A percentile compares a stretch with the other conserved stretches of the same genome.
These are phyloP conservation scores for Steatocranus sp. DNA, from an alignment of 2,797 vertebrate genomes.

Conservation along the genomic window DNA sequence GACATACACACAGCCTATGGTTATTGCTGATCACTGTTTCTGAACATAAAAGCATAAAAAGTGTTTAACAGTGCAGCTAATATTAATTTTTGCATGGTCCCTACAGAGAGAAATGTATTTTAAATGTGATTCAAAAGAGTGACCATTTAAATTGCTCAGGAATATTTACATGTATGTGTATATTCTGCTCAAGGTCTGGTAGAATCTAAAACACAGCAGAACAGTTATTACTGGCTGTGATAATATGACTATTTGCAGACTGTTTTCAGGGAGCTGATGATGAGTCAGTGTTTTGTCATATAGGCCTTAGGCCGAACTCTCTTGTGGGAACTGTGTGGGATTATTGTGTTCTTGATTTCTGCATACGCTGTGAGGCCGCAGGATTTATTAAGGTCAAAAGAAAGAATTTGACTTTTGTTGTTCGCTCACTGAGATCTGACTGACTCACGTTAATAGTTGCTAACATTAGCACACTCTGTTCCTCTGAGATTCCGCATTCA, in stretches of 20 bases:
- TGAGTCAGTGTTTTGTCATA: background rate
- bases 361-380: background rate
- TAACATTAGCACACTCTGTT: background rate
- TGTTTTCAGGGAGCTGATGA: background rate
- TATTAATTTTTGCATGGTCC: background rate
- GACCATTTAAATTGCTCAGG: background rate
- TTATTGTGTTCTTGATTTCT: background rate
- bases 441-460: background rate
- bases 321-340: background rate
- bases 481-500: background rate
- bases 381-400: background rate
- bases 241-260: background rate
- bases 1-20: accelerated
- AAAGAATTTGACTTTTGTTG: background rate
- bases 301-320: background rate
- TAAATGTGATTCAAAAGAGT: background rate
- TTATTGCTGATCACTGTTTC: background rate
- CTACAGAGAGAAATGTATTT: background rate
- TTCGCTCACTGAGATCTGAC: background rate
- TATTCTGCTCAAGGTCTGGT: background rate
- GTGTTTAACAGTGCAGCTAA: background rate
- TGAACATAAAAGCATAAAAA: background rate
- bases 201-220: background rate
- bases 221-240: background rate
- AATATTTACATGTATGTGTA: background rate